phyloP scores from a whole-genome alignment of 2,797 vertebrate genomes.

The Podarcis siculus region DNA sequence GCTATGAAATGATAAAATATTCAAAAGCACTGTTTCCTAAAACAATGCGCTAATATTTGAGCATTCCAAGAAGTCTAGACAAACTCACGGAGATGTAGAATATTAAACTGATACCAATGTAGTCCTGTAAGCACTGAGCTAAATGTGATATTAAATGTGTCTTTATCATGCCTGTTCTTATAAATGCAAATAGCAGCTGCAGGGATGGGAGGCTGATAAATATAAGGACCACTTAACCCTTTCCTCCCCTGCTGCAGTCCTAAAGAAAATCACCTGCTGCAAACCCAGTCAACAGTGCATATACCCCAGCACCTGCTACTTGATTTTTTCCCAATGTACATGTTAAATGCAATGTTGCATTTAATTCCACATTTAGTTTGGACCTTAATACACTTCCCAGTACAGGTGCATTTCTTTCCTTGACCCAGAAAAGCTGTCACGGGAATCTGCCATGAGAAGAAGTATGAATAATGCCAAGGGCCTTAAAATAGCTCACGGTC shows the following conservation, averaged over 20 bases:
- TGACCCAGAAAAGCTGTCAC: background rate
- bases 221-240: background rate
- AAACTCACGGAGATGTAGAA: background rate
- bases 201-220: background rate
- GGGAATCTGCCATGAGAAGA: background rate
- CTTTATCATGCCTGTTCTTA: background rate
- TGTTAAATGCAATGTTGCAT: background rate
- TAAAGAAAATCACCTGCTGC: background rate
- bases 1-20: slow-evolving; percentile 22
- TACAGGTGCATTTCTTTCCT: background rate
- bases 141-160: background rate
- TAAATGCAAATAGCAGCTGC: background rate
- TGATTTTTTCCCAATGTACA: background rate
- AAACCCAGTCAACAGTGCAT: no score
- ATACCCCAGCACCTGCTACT: background rate
- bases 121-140: background rate
- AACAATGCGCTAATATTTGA: slow-evolving; percentile 27
- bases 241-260: background rate
- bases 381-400: background rate
- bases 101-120: background rate
- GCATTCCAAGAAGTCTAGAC: slow-evolving; percentile 10
- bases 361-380: background rate
- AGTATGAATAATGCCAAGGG: background rate
- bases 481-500: background rate
- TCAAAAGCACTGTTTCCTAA: background rate